Conservation (phyloP, 2,888 invertebrate genomes). For the Piscicola geometra region DNA sequence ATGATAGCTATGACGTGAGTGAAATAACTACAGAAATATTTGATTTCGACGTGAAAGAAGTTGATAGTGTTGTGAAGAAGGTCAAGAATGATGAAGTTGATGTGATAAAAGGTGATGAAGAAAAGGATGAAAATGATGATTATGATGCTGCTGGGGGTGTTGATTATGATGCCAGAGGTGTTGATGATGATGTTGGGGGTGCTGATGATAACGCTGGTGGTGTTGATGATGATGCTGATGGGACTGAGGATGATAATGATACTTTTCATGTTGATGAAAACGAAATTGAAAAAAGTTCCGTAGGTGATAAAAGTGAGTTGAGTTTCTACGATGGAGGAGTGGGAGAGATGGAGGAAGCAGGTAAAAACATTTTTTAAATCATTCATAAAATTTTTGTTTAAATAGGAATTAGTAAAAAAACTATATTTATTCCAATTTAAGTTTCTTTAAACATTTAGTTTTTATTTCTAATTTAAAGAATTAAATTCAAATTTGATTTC, state of each 20-base stretch:
- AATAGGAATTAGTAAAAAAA: too few relatives aligned
- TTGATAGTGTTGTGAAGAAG: slow-evolving; percentile 12
- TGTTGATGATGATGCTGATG: slow-evolving; percentile 11
- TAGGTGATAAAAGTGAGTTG: too few relatives aligned
- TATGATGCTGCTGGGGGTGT: slow-evolving; percentile 20
- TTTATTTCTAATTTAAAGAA: too few relatives aligned
- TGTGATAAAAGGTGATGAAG: slow-evolving; percentile 22
- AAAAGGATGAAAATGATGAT: slow-evolving; percentile 29
- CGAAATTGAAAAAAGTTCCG: too few relatives aligned
- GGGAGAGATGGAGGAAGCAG: too few relatives aligned
- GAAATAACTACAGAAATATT: neutral
- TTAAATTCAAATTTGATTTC: too few relatives aligned
- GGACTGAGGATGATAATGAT: slow-evolving; percentile 11
- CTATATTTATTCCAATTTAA: too few relatives aligned
- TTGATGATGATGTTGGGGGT: slow-evolving; percentile 21
- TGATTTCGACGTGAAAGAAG: slow-evolving; percentile 14
- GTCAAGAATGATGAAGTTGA: slow-evolving; percentile 25
- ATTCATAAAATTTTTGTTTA: too few relatives aligned
- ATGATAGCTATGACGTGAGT: slow-evolving; percentile 7
- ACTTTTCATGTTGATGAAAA: too few relatives aligned
- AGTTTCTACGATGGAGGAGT: too few relatives aligned
- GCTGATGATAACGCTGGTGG: slow-evolving; percentile 21
- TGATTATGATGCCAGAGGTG: slow-evolving; percentile 21
- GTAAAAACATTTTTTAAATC: too few relatives aligned
- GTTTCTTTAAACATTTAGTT: too few relatives aligned